phyloP scores from a whole-genome alignment of 2,113 vertebrate species.

The Gorsachius goisagi region DNA sequence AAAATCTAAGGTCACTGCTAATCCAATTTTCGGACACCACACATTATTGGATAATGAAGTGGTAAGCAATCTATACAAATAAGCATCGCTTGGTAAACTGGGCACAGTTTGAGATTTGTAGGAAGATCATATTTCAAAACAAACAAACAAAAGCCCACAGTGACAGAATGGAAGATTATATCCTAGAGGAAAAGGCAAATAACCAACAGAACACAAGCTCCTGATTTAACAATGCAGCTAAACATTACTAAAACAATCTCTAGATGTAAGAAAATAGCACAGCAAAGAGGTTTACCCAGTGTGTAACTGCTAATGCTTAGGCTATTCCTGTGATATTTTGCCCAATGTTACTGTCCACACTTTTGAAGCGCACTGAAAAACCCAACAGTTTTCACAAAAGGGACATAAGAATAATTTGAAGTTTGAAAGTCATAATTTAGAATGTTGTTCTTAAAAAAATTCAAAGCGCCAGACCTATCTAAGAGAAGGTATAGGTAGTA shows the following conservation, averaged over 20 bases:
- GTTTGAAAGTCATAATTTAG: background rate
- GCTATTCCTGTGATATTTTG: background rate
- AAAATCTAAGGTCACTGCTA: slow-evolving; percentile 44
- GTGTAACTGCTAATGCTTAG: background rate
- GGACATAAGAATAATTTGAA: background rate
- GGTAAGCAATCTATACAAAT: slow-evolving; percentile 38
- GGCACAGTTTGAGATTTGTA: background rate
- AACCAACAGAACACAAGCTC: background rate
- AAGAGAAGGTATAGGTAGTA: background rate
- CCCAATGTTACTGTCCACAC: background rate
- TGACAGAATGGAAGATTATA: background rate
- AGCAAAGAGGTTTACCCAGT: background rate
- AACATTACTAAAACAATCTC: background rate
- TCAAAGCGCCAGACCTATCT: background rate
- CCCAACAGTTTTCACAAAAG: background rate
- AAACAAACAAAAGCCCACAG: background rate
- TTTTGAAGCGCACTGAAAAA: background rate
- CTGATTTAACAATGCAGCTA: background rate
- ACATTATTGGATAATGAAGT: slow-evolving; percentile 51
- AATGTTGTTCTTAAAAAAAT: background rate
- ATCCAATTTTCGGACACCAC: slow-evolving; percentile 40
- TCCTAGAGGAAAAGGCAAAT: background rate
- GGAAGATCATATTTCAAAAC: slow-evolving; percentile 19
- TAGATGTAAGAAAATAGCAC: background rate
- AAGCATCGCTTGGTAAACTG: background rate